phyloP scores from a whole-genome alignment of 2,888 invertebrate genomes.

The Orchestes rusci region DNA sequence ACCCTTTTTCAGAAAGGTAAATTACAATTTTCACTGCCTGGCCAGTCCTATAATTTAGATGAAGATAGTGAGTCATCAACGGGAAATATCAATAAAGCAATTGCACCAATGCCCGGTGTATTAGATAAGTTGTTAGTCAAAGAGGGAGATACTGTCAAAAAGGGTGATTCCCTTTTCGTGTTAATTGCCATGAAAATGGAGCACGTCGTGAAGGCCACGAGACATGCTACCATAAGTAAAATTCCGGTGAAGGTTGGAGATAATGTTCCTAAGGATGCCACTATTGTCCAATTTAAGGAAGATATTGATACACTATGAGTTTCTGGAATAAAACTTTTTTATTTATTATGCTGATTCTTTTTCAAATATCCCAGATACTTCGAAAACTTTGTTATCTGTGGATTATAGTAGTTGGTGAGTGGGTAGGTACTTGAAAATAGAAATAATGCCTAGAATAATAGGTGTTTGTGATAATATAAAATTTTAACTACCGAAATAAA shows the following conservation, averaged over 20 bases:
- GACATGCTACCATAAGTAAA: conserved; percentile 67
- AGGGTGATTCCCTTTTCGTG: conserved; percentile 85
- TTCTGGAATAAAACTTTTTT: too few relatives aligned
- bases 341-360: too few relatives aligned
- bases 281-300: conserved; percentile 53
- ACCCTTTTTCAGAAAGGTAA: conserved; percentile 58
- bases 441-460: too few relatives aligned
- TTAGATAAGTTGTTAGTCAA: conserved; percentile 84
- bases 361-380: too few relatives aligned
- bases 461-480: too few relatives aligned
- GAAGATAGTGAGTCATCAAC: conserved; percentile 37
- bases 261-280: conserved; percentile 70
- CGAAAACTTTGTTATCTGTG: too few relatives aligned
- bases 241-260: conserved; percentile 70
- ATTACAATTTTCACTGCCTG: conserved; percentile 55
- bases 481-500: too few relatives aligned
- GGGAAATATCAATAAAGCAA: conserved; percentile 50
- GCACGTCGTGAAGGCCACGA: conserved; percentile 81
- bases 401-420: too few relatives aligned
- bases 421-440: too few relatives aligned
- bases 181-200: conserved; percentile 99
- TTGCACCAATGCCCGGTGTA: conserved; percentile 94
- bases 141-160: conserved; percentile 71
- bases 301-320: too few relatives aligned
- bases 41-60: conserved; percentile 51